Conservation (phyloP, 2,888 invertebrate species). For the Scrobipalpa atriplicella region DNA sequence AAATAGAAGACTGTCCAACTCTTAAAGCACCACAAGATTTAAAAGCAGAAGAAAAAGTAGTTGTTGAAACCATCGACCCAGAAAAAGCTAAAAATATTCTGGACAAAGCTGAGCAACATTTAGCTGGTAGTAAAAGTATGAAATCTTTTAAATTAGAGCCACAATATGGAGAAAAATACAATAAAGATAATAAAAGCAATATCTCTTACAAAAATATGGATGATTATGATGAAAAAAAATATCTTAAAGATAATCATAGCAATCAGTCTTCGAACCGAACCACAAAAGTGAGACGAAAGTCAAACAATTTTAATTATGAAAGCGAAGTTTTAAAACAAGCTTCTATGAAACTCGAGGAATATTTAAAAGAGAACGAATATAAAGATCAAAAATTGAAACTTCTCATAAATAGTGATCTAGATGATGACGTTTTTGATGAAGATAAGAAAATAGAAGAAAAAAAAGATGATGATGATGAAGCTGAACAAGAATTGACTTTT, state of each 20-base stretch:
- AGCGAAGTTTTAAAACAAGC: slow-evolving; percentile 83
- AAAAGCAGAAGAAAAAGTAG: slow-evolving; percentile 77
- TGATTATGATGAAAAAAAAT: slow-evolving; percentile 70
- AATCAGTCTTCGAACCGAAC: slow-evolving; percentile 66
- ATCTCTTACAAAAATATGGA: slow-evolving; percentile 67
- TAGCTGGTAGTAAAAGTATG: slow-evolving; percentile 62
- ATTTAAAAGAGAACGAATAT: slow-evolving; percentile 68
- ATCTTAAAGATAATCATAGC: slow-evolving; percentile 74
- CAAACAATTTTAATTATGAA: slow-evolving; percentile 84
- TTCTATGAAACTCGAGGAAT: slow-evolving; percentile 78
- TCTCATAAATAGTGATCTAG: slow-evolving; percentile 56
- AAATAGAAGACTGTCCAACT: slow-evolving; percentile 78
- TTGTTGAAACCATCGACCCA: slow-evolving; percentile 69
- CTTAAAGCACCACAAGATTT: slow-evolving; percentile 78
- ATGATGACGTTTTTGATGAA: slow-evolving; percentile 58
- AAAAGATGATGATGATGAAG: slow-evolving; percentile 44
- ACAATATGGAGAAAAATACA: slow-evolving; percentile 68
- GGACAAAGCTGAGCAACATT: slow-evolving; percentile 67
- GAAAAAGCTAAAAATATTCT: slow-evolving; percentile 67
- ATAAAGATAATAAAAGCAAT: slow-evolving; percentile 70
- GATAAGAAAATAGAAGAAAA: slow-evolving; percentile 39
- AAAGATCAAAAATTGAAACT: slow-evolving; percentile 57
- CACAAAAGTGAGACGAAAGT: slow-evolving; percentile 64
- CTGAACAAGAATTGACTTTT: slow-evolving; percentile 62
- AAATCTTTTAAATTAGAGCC: slow-evolving; percentile 74